Evolutionary conservation across 1,140 invertebrate genomes (phyloP), one percentile per base, ranked within the genome.

Genomic region (Rhopalosiphum maidis): DNA sequence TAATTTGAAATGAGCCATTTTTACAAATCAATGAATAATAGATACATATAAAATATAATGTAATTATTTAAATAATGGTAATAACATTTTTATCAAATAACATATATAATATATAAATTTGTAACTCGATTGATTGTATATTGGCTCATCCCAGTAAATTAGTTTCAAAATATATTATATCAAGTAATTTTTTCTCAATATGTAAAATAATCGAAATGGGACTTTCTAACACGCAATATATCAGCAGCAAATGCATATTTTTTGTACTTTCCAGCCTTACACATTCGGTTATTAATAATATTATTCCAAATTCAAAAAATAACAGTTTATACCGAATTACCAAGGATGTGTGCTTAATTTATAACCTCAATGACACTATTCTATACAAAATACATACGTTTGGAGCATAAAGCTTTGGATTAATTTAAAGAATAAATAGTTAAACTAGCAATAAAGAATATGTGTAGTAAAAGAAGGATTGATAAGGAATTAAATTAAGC

Each of bases 261-360:
- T 86, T 93, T 93, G 91, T 93, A 93, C 91, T 93, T 93, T 93
- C 91, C 91, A 93, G 91, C 91, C 82, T 93, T 93, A 51, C 25
- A 91, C 43, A 93, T 93, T 93, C 91, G 82, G 82, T 86, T 86
- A 55, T 51, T 55, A 51, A 86, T 51, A 55, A 86, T 55, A 51
- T 83, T 77, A 51, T 48, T 77, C 90, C 41, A 91, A 91, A 77
- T 82, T 91, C 46, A 85, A 85, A 54, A 91, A 93, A 54, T 54
- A 93, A 93, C 37, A 85, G 91, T 93, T 93, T 93, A 93, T 93
- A 93, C 91, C 82, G 51, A 86, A 93, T 85, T 85, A 85, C 82
- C 35, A 22, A 93, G 91, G 91, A 93, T 93, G 91, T 93, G 91
- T 93, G 91, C 91, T 93, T 55, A 86, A 55, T 55, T 85, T 86